These are phyloP conservation scores for Telmatochromis sp. DNA, from an alignment of 2,113 vertebrate genomes.

Conservation along the genomic window DNA sequence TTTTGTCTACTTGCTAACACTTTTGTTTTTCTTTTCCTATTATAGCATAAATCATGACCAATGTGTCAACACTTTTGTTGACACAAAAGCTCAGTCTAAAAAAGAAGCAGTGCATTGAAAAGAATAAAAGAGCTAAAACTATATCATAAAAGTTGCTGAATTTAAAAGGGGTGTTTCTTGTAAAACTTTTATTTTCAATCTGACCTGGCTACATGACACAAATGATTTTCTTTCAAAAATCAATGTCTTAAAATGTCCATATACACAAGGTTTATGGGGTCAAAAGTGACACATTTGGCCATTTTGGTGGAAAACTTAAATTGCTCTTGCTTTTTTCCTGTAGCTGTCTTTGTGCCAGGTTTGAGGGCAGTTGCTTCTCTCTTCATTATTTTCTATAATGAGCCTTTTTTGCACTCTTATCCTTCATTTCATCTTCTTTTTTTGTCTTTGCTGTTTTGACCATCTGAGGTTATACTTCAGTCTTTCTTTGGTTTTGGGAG, in stretches of 20 bases:
- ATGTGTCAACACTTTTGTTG: neutral
- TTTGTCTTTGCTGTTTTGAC: slow-evolving; percentile 31
- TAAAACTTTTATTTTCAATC: neutral
- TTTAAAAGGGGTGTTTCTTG: neutral
- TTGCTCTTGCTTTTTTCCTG: neutral
- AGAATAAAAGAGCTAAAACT: neutral
- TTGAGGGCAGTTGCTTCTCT: neutral
- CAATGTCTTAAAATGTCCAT: neutral
- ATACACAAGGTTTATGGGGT: neutral
- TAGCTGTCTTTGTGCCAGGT: neutral
- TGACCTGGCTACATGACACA: neutral
- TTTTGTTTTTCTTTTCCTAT: neutral
- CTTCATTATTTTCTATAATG: neutral
- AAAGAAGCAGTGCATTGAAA: neutral
- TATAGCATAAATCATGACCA: neutral
- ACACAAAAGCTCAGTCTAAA: neutral
- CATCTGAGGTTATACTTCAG: slow-evolving; percentile 38
- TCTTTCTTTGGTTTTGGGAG: slow-evolving; percentile 53
- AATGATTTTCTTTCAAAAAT: neutral
- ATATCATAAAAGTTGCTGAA: neutral
- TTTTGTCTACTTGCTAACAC: neutral
- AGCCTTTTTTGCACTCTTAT: neutral
- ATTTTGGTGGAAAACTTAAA: neutral
- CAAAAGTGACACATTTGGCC: neutral
- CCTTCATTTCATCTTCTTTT: neutral